A percentile compares a stretch with the other conserved stretches of the same genome.
Evolutionary conservation across 2,888 invertebrate genomes (phyloP).

Genomic region (Smittia sp.): DNA sequence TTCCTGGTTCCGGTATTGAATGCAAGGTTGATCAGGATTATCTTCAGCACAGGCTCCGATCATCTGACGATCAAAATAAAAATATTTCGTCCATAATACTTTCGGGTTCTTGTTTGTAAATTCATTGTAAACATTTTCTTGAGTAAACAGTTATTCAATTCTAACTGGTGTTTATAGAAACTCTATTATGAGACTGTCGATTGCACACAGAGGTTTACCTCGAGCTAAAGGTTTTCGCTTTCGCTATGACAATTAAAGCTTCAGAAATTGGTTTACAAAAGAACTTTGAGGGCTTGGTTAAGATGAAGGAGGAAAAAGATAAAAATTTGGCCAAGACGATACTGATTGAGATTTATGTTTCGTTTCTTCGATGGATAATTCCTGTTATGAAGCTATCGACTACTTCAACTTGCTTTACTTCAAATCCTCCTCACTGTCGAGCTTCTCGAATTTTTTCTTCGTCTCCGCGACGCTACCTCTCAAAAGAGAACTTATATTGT

Average conservation of each 20-base stretch:
- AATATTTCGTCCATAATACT: conserved; percentile 4
- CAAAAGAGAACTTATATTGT: conserved; percentile 24
- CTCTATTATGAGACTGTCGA: not conserved
- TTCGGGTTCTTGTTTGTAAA: conserved; percentile 10
- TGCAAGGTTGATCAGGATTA: not conserved
- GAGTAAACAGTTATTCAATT: conserved; percentile 7
- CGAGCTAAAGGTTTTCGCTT: not conserved
- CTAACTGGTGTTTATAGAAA: conserved; percentile 18
- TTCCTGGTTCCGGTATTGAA: too few species aligned
- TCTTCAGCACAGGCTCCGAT: not conserved
- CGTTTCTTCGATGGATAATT: not conserved
- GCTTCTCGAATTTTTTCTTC: conserved; percentile 30
- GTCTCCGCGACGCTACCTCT: conserved; percentile 29
- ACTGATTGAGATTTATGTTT: conserved; percentile 32
- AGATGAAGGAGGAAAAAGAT: not conserved
- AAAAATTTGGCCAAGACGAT: conserved; percentile 34
- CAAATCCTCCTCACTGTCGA: conserved; percentile 40
- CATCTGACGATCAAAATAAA: not conserved
- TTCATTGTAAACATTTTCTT: conserved; percentile 28
- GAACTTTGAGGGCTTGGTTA: not conserved
- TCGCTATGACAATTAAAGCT: conserved; percentile 16
- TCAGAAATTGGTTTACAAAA: conserved; percentile 15
- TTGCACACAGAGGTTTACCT: not conserved
- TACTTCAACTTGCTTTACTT: conserved; percentile 4
- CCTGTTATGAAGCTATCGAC: not conserved